phyloP scores from a whole-genome alignment of 2,888 invertebrate genomes.

The Melanostoma scalare region DNA sequence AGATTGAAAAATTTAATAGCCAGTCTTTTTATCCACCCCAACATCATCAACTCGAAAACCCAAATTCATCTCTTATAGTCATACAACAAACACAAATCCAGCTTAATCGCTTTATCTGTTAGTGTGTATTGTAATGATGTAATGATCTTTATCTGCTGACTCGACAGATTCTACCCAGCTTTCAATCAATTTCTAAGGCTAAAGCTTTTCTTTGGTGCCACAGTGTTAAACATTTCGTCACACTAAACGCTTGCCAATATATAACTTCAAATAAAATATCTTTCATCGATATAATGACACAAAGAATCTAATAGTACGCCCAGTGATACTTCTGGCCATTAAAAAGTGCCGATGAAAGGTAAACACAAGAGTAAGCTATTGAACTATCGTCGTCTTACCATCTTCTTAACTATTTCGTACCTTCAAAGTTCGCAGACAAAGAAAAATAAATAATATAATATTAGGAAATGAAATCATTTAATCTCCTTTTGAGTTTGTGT shows the following conservation, averaged over 20 bases:
- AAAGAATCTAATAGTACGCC: conserved; percentile 23
- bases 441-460: conserved; percentile 54
- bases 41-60: too few species aligned
- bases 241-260: conserved; percentile 9
- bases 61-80: too few species aligned
- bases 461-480: conserved; percentile 71
- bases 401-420: not conserved
- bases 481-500: conserved; percentile 48
- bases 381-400: conserved; percentile 51
- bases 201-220: conserved; percentile 6
- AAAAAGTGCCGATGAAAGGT: conserved; percentile 56
- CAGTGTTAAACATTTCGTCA: conserved; percentile 26
- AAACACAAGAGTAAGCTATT: conserved; percentile 62
- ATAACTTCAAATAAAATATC: conserved; percentile 52
- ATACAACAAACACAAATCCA: too few species aligned
- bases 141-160: too few species aligned
- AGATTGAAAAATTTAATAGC: too few species aligned
- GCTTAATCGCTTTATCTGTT: too few species aligned
- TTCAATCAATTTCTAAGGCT: too few species aligned
- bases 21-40: too few species aligned
- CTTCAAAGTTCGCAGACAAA: conserved; percentile 55
- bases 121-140: too few species aligned
- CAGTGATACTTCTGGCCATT: not conserved
- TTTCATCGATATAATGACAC: conserved; percentile 57
- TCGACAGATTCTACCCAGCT: too few species aligned